phyloP scores from a whole-genome alignment of 2,797 vertebrate genomes.

The Mus minutoides region DNA sequence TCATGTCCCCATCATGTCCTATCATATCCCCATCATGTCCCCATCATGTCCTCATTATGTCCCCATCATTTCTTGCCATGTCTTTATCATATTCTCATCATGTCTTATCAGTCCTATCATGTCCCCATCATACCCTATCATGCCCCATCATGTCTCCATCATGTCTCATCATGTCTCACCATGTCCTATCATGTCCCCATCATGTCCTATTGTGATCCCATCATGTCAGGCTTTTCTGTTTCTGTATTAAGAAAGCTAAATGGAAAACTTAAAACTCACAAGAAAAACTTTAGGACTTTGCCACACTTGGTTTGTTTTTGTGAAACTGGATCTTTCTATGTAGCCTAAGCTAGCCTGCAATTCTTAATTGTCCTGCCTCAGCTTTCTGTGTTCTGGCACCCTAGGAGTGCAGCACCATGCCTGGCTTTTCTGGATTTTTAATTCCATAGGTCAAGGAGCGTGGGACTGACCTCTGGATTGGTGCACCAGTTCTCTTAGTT shows the following conservation, averaged over 20 bases:
- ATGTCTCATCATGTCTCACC: neutral
- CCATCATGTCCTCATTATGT: too few species aligned
- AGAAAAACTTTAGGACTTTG: neutral
- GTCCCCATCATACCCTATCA: too few species aligned
- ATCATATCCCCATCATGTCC: too few species aligned
- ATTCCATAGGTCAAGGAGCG: neutral
- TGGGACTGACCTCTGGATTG: neutral
- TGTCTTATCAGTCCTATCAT: too few species aligned
- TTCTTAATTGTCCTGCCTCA: neutral
- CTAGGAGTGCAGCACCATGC: neutral
- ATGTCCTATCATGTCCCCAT: too few species aligned
- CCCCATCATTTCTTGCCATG: too few species aligned
- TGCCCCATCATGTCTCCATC: too few species aligned
- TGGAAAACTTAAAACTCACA: neutral
- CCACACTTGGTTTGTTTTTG: neutral
- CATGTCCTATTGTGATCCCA: neutral
- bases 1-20: too few species aligned
- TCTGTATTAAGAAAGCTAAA: neutral
- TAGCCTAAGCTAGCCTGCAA: neutral
- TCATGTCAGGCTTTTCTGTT: neutral
- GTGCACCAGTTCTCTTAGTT: neutral
- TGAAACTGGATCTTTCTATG: neutral
- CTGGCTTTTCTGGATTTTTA: neutral
- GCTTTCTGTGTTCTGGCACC: neutral
- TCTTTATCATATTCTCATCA: too few species aligned